Conservation (phyloP, 1,140 invertebrate genomes). For the Leptinotarsa texana region DNA sequence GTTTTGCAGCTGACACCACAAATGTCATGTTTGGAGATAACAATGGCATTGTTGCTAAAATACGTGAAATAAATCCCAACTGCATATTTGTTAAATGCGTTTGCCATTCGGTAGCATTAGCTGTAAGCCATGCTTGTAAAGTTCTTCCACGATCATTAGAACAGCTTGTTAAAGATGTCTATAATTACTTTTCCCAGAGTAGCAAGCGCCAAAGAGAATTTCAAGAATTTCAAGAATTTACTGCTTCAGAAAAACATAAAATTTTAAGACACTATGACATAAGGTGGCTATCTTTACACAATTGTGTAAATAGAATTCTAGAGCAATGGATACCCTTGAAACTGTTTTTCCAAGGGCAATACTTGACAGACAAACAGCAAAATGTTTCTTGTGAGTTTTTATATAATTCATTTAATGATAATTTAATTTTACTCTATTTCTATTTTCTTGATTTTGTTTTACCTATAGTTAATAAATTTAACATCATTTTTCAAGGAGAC, state of each 20-base stretch:
- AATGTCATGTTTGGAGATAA: conserved; percentile 43
- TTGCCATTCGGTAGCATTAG: conserved; percentile 36
- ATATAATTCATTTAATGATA: conserved; percentile 12
- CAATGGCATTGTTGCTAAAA: conserved; percentile 41
- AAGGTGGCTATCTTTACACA: conserved; percentile 21
- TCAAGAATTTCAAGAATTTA: conserved; percentile 25
- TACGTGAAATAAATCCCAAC: conserved; percentile 38
- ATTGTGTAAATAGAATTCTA: conserved; percentile 21
- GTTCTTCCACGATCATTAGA: conserved; percentile 13
- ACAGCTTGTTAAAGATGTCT: conserved; percentile 17
- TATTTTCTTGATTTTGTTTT: conserved; percentile 15
- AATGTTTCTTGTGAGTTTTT: conserved; percentile 15
- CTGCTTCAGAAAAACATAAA: conserved; percentile 26
- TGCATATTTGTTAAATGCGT: conserved; percentile 44
- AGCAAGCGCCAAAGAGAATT: conserved; percentile 25
- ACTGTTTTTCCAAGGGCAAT: conserved; percentile 24
- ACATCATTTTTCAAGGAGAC: conserved; percentile 15
- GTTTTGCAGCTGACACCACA: conserved; percentile 44
- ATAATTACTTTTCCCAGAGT: conserved; percentile 26
- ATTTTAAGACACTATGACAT: conserved; percentile 24
- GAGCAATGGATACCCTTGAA: conserved; percentile 24
- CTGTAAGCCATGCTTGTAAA: conserved; percentile 17
- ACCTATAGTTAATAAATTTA: conserved; percentile 19
- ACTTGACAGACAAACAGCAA: conserved; percentile 16
- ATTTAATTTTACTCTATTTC: conserved; percentile 7